Evolutionary conservation across 2,113 vertebrate genomes (phyloP), one percentile per base, ranked within the genome.

Genomic region (Salvator merianae): DNA sequence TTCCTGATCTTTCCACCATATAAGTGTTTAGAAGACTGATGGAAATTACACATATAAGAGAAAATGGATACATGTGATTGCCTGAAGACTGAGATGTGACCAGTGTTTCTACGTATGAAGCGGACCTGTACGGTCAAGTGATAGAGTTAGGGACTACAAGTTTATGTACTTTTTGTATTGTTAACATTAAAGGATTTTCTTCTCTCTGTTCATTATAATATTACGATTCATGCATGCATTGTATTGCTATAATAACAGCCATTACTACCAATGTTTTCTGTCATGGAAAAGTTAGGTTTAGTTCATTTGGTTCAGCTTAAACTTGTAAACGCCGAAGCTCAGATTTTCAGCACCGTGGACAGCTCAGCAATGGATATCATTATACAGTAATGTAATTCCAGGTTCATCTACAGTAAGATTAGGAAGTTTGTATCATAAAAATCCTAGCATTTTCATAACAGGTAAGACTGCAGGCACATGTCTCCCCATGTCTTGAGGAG

Each of bases 341-440:
- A 10, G 36, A 1, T 20, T 79, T 83, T 70, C 82, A 95, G 94
- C 55, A 95, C 94, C 90, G 77, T 8, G 91, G 94, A 94, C 88
- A 95, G 93, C 85, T 90, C 93, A 91, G 50, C 62, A 70, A 8
- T 65, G 72, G 70, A 82, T 13, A 71, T 34, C 28, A 59, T 38
- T 47, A 47, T 47, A 47, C 43, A 47, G 18, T 16, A 20, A 59
- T 84, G 77, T 74, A 40, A 53, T 72, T 87, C 77, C 75, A 87
- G 68, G 70, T 9, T 10, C 5, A 8, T 59, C 24, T 62, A n/a
- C n/a, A 40, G 6, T 32, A 81, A 77, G 73, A 50, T 70, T 83
- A 88, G 69, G 66, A 63, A 72, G 73, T 88, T 84, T 84, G 10
- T 88, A 74, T 87, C 82, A 91, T 88, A 87, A 74, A 74, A 65